Evolutionary conservation across 2,797 vertebrate species (phyloP).

Genomic region (Sebastes goodei): DNA sequence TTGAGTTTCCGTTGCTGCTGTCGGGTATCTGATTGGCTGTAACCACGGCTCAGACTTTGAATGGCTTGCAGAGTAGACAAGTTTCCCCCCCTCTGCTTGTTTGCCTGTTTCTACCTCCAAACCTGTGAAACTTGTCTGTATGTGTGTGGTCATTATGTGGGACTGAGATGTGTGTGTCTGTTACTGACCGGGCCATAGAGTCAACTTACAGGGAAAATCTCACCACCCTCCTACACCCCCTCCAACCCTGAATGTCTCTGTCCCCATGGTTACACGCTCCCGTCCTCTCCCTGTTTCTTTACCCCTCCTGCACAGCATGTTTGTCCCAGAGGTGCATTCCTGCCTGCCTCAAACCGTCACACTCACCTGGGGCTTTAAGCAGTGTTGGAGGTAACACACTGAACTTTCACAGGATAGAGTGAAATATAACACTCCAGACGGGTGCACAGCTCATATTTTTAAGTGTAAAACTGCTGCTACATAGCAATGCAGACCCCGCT

Average conservation of each 20-base stretch:
- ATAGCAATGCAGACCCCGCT: constrained; percentile 35
- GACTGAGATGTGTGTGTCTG: constrained; percentile 71
- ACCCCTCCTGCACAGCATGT: constrained; percentile 86
- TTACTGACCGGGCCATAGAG: constrained; percentile 79
- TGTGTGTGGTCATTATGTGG: constrained; percentile 75
- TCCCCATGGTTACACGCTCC: constrained; percentile 72
- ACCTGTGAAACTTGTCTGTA: constrained; percentile 79
- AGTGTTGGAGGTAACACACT: constrained; percentile 67
- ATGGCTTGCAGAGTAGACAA: constrained; percentile 85
- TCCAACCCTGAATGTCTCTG: constrained; percentile 55
- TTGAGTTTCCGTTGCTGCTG: constrained; percentile 80
- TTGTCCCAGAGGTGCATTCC: constrained; percentile 81
- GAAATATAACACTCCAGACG: constrained; percentile 4
- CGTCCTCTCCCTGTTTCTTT: constrained; percentile 73
- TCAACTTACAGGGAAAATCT: constrained; percentile 84
- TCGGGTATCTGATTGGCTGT: constrained; percentile 85
- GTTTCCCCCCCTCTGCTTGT: constrained; percentile 75
- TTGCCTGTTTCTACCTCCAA: constrained; percentile 84
- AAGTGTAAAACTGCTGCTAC: constrained; percentile 2
- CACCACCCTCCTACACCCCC: constrained; percentile 68
- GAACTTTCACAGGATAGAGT: not conserved
- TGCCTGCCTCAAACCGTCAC: constrained; percentile 72
- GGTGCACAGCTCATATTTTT: constrained; percentile 12
- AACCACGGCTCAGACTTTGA: constrained; percentile 83
- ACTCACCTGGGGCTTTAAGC: constrained; percentile 80